Conservation (phyloP, 2,888 invertebrate species). For the Noctua comes region DNA sequence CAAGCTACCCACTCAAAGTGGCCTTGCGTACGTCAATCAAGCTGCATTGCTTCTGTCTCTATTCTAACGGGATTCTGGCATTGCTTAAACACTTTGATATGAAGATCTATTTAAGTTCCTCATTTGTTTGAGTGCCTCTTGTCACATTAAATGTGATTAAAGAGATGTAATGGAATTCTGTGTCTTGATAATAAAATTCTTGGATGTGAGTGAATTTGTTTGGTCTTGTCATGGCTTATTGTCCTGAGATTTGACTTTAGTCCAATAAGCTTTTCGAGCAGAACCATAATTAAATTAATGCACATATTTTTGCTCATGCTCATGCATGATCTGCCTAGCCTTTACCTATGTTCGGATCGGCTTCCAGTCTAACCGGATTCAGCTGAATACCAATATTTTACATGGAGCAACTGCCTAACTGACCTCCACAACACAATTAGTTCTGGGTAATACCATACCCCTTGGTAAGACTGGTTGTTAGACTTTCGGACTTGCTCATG, state of each 20-base stretch:
- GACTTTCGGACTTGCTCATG: too few relatives aligned
- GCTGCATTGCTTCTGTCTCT: background rate
- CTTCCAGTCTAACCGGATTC: background rate
- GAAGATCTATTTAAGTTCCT: slow-evolving; percentile 7
- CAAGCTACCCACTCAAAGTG: slow-evolving; percentile 42
- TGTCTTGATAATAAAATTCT: background rate
- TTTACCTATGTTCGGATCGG: background rate
- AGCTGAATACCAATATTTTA: too few relatives aligned
- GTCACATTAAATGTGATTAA: background rate
- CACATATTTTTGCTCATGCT: background rate
- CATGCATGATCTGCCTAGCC: background rate
- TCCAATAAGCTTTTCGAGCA: background rate
- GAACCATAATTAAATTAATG: background rate
- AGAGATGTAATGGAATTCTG: background rate
- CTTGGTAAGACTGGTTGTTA: too few relatives aligned
- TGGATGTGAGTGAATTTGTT: background rate
- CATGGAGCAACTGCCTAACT: too few relatives aligned
- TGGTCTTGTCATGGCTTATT: background rate
- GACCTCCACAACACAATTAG: too few relatives aligned
- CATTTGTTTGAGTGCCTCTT: slow-evolving; percentile 22
- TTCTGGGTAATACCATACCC: too few relatives aligned
- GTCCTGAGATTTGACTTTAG: background rate
- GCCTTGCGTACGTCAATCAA: slow-evolving; percentile 38
- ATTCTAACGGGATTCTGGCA: slow-evolving; percentile 3
- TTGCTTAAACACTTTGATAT: slow-evolving; percentile 7